Conservation (phyloP, 2,797 vertebrate genomes). For the Leptodactylus fallax region DNA sequence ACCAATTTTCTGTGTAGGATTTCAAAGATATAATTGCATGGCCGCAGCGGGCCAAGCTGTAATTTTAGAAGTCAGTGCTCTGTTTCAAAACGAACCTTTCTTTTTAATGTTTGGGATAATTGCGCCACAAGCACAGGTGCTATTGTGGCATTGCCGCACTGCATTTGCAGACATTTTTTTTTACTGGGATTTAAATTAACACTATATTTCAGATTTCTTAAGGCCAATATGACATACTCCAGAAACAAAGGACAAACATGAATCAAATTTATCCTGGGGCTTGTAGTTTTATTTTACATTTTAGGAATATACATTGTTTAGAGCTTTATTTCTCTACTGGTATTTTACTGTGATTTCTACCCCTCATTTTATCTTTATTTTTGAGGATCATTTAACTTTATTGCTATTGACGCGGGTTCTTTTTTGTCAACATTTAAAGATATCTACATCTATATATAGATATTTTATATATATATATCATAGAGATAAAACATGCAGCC, state of each 20-base stretch:
- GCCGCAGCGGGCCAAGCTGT: constrained; percentile 59
- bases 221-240: constrained; percentile 17
- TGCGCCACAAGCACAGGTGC: constrained; percentile 60
- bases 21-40: constrained; percentile 63
- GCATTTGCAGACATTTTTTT: constrained; percentile 55
- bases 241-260: constrained; percentile 21
- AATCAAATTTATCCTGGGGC: not conserved
- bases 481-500: too few relatives aligned
- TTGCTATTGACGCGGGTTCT: not conserved
- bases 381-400: not conserved
- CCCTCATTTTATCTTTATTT: not conserved
- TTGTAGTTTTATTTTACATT: constrained; percentile 22
- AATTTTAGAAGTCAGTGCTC: constrained; percentile 63
- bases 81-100: constrained; percentile 59
- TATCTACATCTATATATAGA: not conserved
- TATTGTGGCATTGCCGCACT: constrained; percentile 47
- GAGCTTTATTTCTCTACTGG: constrained; percentile 1
- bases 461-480: too few relatives aligned
- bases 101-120: constrained; percentile 63
- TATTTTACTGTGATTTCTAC: not conserved
- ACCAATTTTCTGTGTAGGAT: constrained; percentile 63
- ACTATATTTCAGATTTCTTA: constrained; percentile 32
- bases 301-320: constrained; percentile 7
- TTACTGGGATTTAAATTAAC: constrained; percentile 48
- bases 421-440: not conserved